A percentile compares a stretch with the other conserved stretches of the same genome.
Conservation (phyloP, 2,888 invertebrate genomes). For the Plagodis dolabraria region DNA sequence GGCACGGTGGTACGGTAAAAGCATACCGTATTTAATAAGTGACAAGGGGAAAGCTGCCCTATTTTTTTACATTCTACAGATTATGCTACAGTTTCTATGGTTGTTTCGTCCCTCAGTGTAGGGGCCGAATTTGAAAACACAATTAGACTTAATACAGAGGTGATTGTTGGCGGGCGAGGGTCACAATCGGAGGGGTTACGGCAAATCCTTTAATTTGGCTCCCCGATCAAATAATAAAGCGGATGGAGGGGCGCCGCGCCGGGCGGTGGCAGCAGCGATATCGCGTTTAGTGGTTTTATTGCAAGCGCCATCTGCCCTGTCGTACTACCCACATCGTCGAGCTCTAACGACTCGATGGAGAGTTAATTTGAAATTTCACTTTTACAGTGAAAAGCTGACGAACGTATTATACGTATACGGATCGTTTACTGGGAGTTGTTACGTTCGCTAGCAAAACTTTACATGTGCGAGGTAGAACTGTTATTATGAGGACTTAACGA, state of each 20-base stretch:
- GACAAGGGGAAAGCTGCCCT: slow-evolving; percentile 68
- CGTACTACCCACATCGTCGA: slow-evolving; percentile 53
- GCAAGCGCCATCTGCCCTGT: slow-evolving; percentile 82
- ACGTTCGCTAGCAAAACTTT: slow-evolving; percentile 75
- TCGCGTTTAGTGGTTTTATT: slow-evolving; percentile 85
- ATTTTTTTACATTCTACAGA: slow-evolving; percentile 72
- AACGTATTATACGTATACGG: slow-evolving; percentile 43
- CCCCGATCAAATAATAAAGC: slow-evolving; percentile 85
- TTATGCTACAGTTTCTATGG: slow-evolving; percentile 25
- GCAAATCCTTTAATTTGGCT: slow-evolving; percentile 85
- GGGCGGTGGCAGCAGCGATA: slow-evolving; percentile 64
- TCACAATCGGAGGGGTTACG: slow-evolving; percentile 75
- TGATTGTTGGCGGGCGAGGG: slow-evolving; percentile 82
- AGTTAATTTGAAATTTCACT: slow-evolving; percentile 83
- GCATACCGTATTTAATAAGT: slow-evolving; percentile 70
- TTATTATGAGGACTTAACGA: slow-evolving; percentile 68
- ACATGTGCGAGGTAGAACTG: slow-evolving; percentile 65
- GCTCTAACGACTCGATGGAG: slow-evolving; percentile 66
- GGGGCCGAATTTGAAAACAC: slow-evolving; percentile 84
- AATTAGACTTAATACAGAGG: slow-evolving; percentile 85
- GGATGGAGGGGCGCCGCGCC: slow-evolving; percentile 66
- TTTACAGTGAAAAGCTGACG: slow-evolving; percentile 66
- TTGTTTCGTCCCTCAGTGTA: slow-evolving; percentile 69
- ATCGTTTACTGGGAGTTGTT: slow-evolving; percentile 73
- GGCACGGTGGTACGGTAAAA: slow-evolving; percentile 45